Base-by-base conservation (phyloP, 53 echinoderm and acorn worm species). In the Temnopleurus reevesii region DNA sequence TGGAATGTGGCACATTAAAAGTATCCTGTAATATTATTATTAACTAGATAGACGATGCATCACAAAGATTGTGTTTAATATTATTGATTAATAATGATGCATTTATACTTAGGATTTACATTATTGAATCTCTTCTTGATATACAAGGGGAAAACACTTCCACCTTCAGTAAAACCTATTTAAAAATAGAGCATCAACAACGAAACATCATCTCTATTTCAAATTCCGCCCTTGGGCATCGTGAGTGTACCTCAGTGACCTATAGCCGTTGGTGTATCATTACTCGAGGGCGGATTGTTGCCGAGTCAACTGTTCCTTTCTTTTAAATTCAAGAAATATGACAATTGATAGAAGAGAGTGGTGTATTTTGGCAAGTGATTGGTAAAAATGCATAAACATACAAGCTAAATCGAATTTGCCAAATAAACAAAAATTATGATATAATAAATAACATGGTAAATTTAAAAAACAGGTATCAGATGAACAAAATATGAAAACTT, bases 241-340 rank as follows among this genome's bases (percentile, higher is more conserved):
- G 83, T 7, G 55, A 83, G 18, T 2, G 33, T 55, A 83, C 19
- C 53, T 0, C 27, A 6, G 7, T 83, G 83, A 83, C 83, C 83
- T 31, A 83, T 55, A 56, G 55, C 51, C 55, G 29, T 30, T 3
- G 83, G 83, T 53, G 29, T 55, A 21, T 34, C 17, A 5, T 31
- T 34, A 18, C 83, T 83, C 2, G 15, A 83, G 56, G 54, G 83
- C 46, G 15, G 17, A 49, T 29, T 79, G 49, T 49, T 29, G 41
- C 46, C 46, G 79, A 46, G 79, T 79, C 79, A 79, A 79, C 46
- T 79, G 49, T 79, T 46, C 23, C 18, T 17, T 3, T 55, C 18
- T 55, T 38, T 8, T 36, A 8, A 2, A 21, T 21, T 23, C 8
- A 0, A 0, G 41, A 43, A 21, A 41, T 25, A 1, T n/a, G 71